A percentile compares a stretch with the other conserved stretches of the same genome.
phyloP scores from a whole-genome alignment of 2,797 vertebrate species.

The Carcharodon carcharias region DNA sequence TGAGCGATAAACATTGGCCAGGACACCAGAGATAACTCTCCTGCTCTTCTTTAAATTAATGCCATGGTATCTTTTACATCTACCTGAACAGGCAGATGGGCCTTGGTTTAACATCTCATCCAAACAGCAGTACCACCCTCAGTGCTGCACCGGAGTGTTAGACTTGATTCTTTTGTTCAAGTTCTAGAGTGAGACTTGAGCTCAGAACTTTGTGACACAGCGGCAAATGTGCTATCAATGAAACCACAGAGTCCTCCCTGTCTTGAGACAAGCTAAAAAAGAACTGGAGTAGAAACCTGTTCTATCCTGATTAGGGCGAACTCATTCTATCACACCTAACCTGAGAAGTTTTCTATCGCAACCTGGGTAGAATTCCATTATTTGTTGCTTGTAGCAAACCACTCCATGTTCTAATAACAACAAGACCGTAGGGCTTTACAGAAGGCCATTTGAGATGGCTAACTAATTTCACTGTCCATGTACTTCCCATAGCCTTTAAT shows the following conservation, averaged over 20 bases:
- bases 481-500: not conserved
- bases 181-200: no score
- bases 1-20: no score
- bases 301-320: not conserved
- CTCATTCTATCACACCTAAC: not conserved
- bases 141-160: not conserved
- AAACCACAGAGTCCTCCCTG: not conserved
- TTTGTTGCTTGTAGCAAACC: not conserved
- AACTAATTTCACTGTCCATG: not conserved
- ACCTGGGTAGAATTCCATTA: not conserved
- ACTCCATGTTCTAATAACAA: no score
- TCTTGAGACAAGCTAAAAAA: not conserved
- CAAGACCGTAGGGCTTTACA: no score
- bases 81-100: not conserved
- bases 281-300: not conserved
- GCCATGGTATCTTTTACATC: no score
- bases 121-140: not conserved
- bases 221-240: not conserved
- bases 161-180: not conserved
- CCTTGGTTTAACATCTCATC: not conserved
- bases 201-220: not conserved
- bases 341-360: no score
- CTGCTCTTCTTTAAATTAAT: no score
- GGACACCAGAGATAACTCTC: no score
- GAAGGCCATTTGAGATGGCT: not conserved